Evolutionary conservation across 1,140 invertebrate species (phyloP), one percentile per base, ranked within the genome.

Genomic region (Drosophila kohkoa): DNA sequence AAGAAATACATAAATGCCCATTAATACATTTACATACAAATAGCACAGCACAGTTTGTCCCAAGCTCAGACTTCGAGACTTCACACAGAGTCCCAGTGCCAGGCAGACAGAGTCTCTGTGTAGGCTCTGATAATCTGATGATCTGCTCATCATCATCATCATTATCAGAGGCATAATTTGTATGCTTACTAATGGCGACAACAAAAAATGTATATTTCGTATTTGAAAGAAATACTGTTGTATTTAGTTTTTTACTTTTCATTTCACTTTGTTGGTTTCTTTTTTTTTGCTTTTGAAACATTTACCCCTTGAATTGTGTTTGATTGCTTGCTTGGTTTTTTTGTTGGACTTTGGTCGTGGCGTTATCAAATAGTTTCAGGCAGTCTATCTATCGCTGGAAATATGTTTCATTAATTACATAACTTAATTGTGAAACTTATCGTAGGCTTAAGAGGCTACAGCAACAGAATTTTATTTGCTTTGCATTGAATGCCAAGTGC

Each of bases 21-120:
- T 87, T 82, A 88, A 88, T 77, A 87, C 66, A 87, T 88, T 79
- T 87, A 79, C 83, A 88, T 82, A 88, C 62, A 82, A 79, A 87
- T 88, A 71, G 64, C 51, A 20, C 57, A 38, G 35, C 30, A 41
- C 49, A 68, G 71, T 74, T 62, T 59, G 15, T 11, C 5, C 41
- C 35, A 38, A 67, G 38, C 55, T 46, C 30, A 48, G 46, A 60
- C 57, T 57, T 57, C 35, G 10, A 57, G 5, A 57, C 20, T 35
- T 35, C 10, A 35, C 16, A 7, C 10, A 4, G 16, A 41, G 15
- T 20, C 10, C 35, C 32, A 10, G n/a, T 55, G 1, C 32, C 13
- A 16, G 11, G 25, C 48, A 28, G 6, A 10, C 35, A 16, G 28
- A 51, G 20, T 51, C 49, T 52, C 49, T 10, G 16, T 30, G 10